Conservation (phyloP, 2,888 invertebrate genomes). For the Trissonchulus latispiculum region DNA sequence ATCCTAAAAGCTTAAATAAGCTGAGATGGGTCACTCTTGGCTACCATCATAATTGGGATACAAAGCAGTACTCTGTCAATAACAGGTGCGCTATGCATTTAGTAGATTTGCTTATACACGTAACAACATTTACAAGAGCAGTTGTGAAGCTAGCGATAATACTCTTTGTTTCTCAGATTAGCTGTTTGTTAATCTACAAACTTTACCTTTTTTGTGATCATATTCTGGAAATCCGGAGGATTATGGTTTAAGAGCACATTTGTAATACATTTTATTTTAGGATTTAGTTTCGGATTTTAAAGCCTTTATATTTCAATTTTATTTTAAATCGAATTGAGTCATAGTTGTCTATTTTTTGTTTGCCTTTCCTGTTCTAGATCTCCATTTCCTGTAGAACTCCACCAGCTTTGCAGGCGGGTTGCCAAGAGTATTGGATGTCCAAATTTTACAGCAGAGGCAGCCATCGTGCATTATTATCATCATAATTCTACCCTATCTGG, state of each 20-base stretch:
- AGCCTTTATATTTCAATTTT: not conserved
- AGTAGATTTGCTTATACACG: too few species aligned
- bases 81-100: slow-evolving; percentile 28
- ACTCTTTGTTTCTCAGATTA: too few species aligned
- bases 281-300: not conserved
- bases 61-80: slow-evolving; percentile 58
- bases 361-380: slow-evolving; percentile 52
- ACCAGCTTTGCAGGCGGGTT: slow-evolving; percentile 57
- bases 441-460: slow-evolving; percentile 70
- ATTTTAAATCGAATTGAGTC: too few species aligned
- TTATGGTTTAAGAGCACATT: not conserved
- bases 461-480: slow-evolving; percentile 91
- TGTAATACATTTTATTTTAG: not conserved
- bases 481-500: slow-evolving; percentile 81
- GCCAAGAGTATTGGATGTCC: slow-evolving; percentile 39
- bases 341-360: too few species aligned
- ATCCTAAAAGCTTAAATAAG: slow-evolving; percentile 45
- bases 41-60: slow-evolving; percentile 96
- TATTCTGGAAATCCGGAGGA: too few species aligned
- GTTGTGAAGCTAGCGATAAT: too few species aligned
- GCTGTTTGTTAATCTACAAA: too few species aligned
- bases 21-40: slow-evolving; percentile 91
- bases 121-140: too few species aligned
- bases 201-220: too few species aligned
- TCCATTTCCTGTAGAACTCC: slow-evolving; percentile 64